A percentile compares a stretch with the other conserved stretches of the same genome.
phyloP scores from a whole-genome alignment of 1,140 invertebrate species.

The Ptiloglossa arizonensis region DNA sequence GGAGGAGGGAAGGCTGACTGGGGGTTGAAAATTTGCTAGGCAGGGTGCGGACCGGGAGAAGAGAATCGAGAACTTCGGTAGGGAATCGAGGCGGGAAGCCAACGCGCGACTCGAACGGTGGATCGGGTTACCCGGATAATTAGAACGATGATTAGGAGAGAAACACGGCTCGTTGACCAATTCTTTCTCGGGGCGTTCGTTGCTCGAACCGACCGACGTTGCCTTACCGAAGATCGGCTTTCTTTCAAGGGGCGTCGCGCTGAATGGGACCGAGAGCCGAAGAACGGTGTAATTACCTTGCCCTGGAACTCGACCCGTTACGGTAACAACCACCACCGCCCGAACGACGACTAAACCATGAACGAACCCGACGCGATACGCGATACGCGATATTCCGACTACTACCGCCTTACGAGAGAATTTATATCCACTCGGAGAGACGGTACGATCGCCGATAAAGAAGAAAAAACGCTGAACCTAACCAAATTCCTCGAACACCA shows the following conservation, averaged over 20 bases:
- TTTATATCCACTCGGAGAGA: not conserved
- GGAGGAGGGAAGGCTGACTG: too few species aligned
- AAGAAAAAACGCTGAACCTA: constrained; percentile 11
- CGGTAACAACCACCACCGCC: too few species aligned
- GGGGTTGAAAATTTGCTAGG: constrained; percentile 49
- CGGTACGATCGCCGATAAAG: not conserved
- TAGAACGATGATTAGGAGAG: constrained; percentile 79
- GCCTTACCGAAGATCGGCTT: constrained; percentile 38
- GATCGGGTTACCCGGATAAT: constrained; percentile 80
- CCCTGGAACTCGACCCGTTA: not conserved
- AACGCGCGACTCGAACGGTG: constrained; percentile 66
- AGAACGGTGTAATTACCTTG: constrained; percentile 16
- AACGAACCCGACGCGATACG: too few species aligned
- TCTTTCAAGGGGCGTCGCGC: constrained; percentile 11
- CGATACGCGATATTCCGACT: too few species aligned
- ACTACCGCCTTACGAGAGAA: not conserved
- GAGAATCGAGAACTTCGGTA: constrained; percentile 55
- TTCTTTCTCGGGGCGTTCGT: constrained; percentile 61
- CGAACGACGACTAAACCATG: too few species aligned
- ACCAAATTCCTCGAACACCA: constrained; percentile 26
- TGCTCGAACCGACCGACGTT: not conserved
- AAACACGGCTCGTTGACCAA: constrained; percentile 78
- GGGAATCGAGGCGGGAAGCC: constrained; percentile 69
- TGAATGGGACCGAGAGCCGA: constrained; percentile 5
- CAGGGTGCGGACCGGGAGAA: constrained; percentile 33